Evolutionary conservation across 2,888 invertebrate genomes (phyloP), one percentile per base, ranked within the genome.

Genomic region (Julus scandinavius): DNA sequence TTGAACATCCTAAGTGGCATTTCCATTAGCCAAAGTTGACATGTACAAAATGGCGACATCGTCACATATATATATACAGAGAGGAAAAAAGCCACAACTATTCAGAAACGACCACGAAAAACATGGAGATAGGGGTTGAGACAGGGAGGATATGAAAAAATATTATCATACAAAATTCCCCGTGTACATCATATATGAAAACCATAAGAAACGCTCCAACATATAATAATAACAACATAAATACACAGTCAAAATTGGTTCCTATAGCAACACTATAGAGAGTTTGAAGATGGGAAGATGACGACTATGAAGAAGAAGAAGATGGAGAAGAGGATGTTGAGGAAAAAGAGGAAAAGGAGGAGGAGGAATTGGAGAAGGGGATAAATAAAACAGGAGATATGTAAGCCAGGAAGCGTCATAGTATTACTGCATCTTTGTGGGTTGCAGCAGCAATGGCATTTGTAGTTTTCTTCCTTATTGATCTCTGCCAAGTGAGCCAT

Each of bases 401-500:
- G 72, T 72, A 72, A 72, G 72, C 72, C 72, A 72, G 72, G n/a
- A 72, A 72, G 72, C 72, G 72, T 72, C 72, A 29, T 29, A 72
- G 29, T 29, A 29, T 72, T 29, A 29, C 29, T 29, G n/a, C n/a
- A 7, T 29, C 72, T 63, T 6, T 72, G 29, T 72, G 29, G 29
- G 29, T 29, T 29, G 29, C 29, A 7, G n/a, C 63, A n/a, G 63
- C 63, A n/a, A 63, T n/a, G 63, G n/a, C 63, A 63, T 63, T 63
- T 72, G 29, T 72, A 5, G 29, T 72, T 72, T 72, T 72, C 72
- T 72, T 29, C 72, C 72, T 72, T 72, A 72, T 72, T 72, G 72
- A 72, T 72, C 72, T 72, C 72, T 72, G 72, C 72, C 72, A 72
- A 72, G 72, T 72, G 72, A 72, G 72, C 72, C 72, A 72, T 72